Evolutionary conservation across 2,888 invertebrate species (phyloP).

Genomic region (Thyatira batis): DNA sequence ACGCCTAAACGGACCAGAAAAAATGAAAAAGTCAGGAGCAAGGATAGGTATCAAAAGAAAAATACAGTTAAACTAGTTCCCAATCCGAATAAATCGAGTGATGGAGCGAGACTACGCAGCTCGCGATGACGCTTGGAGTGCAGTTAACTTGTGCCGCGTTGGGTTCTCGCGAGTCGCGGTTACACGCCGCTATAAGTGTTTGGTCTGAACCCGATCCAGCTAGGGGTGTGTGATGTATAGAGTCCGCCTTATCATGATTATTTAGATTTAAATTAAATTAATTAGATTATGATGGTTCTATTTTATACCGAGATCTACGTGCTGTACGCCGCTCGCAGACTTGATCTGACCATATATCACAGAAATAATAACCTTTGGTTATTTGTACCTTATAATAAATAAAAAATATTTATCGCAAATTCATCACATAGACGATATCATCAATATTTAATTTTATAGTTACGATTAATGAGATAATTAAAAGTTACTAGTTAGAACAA

Average conservation of each 20-base stretch:
- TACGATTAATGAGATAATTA: conserved; percentile 17
- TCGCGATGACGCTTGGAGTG: conserved; percentile 63
- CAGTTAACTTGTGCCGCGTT: conserved; percentile 7
- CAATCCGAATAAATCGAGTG: conserved; percentile 47
- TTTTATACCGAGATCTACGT: conserved; percentile 22
- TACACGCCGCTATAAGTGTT: conserved; percentile 12
- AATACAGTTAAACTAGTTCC: conserved; percentile 46
- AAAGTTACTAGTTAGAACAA: conserved; percentile 51
- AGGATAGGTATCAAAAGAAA: conserved; percentile 53
- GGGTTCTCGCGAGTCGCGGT: conserved; percentile 8
- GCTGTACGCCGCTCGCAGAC: conserved; percentile 31
- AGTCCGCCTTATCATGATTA: conserved; percentile 35
- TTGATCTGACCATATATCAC: conserved; percentile 31
- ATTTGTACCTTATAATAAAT: conserved; percentile 20
- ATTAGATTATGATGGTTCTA: conserved; percentile 19
- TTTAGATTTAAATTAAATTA: conserved; percentile 25
- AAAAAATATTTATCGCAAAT: conserved; percentile 14
- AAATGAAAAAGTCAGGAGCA: conserved; percentile 46
- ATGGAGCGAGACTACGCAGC: conserved; percentile 75
- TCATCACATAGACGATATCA: conserved; percentile 20
- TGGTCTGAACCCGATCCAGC: conserved; percentile 8
- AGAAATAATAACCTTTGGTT: conserved; percentile 13
- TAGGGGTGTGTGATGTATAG: conserved; percentile 18
- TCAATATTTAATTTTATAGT: conserved; percentile 29
- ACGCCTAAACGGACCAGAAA: conserved; percentile 52